Percentiles rank a stretch among this genome's conserved stretches.
Conservation (phyloP, 2,113 vertebrate species). For the Bathybates hornii region DNA sequence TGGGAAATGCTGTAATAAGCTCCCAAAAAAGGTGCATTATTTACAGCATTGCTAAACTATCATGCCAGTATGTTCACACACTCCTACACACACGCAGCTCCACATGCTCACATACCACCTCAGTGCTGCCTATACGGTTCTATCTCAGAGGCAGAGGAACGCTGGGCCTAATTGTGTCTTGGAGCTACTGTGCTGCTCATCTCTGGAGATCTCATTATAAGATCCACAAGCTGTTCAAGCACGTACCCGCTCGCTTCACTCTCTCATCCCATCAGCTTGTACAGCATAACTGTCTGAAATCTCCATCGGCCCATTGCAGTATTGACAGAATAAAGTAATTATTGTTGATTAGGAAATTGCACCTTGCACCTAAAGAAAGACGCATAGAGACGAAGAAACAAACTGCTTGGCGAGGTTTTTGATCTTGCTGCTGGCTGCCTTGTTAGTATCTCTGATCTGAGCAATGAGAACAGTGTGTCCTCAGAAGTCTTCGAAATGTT, state of each 20-base stretch:
- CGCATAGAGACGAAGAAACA: slow-evolving; percentile 13
- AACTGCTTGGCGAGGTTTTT: slow-evolving; percentile 10
- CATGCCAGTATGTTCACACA: not conserved
- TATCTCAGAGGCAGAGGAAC: slow-evolving; percentile 40
- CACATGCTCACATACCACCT: slow-evolving; percentile 2
- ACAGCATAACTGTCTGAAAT: slow-evolving; percentile 38
- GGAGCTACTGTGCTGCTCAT: slow-evolving; percentile 59
- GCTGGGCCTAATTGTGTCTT: slow-evolving; percentile 68
- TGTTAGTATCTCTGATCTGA: not conserved
- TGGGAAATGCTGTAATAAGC: not conserved
- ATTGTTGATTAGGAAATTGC: slow-evolving; percentile 54
- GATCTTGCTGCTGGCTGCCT: slow-evolving; percentile 18
- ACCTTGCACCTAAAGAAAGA: slow-evolving; percentile 29
- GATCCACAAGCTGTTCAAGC: slow-evolving; percentile 66
- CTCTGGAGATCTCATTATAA: slow-evolving; percentile 75
- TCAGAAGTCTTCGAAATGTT: slow-evolving; percentile 15
- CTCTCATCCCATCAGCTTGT: slow-evolving; percentile 50
- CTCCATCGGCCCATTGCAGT: slow-evolving; percentile 14
- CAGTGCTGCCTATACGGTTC: slow-evolving; percentile 10
- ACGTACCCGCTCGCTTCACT: slow-evolving; percentile 26
- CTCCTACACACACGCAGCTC: not conserved
- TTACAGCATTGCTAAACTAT: not conserved
- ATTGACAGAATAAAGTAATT: slow-evolving; percentile 55
- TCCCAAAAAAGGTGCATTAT: not conserved
- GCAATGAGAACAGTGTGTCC: not conserved